These are phyloP conservation scores for Pseudorectes ferrugineus DNA, from an alignment of 2,113 vertebrate species.

Conservation along the genomic window DNA sequence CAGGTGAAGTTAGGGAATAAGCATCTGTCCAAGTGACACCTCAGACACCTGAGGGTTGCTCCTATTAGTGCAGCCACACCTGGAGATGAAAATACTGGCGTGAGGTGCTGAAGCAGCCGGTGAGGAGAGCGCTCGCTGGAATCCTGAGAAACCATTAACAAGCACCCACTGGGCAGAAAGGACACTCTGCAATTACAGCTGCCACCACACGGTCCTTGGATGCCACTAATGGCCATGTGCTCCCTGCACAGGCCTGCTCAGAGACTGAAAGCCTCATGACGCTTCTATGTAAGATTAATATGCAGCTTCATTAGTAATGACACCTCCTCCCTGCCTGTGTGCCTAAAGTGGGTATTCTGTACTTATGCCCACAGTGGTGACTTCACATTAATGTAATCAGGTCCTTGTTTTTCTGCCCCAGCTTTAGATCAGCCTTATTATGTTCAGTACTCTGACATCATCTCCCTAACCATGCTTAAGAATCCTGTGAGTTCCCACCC, in stretches of 20 bases:
- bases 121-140: background rate
- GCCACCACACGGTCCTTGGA: rapidly evolving
- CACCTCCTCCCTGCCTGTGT: background rate
- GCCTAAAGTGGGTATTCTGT: background rate
- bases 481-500: background rate
- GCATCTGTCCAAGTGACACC: background rate
- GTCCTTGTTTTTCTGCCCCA: background rate
- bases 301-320: background rate
- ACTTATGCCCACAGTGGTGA: background rate
- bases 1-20: background rate
- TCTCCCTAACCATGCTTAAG: background rate
- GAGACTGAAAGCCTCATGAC: background rate
- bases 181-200: background rate
- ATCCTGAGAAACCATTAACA: background rate
- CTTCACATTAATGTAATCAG: background rate
- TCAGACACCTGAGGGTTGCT: background rate
- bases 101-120: background rate
- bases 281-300: rapidly evolving
- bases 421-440: background rate
- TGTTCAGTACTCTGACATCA: background rate
- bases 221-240: background rate
- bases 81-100: background rate
- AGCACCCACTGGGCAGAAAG: background rate
- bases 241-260: background rate
- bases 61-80: background rate